Evolutionary conservation across 2,888 invertebrate genomes (phyloP), one percentile per base, ranked within the genome.

Genomic region (Omphaloscelis lunosa): DNA sequence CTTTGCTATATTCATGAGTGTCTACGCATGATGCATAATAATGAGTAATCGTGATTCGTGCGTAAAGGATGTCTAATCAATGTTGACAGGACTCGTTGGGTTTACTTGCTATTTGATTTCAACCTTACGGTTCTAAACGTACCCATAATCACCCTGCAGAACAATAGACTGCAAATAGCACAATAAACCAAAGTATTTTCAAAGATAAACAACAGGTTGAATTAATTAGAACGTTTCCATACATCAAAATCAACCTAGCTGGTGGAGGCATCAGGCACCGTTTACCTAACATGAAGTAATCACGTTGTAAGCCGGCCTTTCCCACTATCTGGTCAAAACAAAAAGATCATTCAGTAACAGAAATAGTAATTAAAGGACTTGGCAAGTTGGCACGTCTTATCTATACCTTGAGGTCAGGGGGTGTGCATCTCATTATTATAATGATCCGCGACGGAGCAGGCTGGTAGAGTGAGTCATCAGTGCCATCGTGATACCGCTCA

Each of bases 11-110:
- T 89, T 91, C 90, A 89, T 91, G 89, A 90, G 89, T 90, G 91
- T 92, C 90, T 92, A 94, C 92, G 93, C 91, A 90, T 92, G 89
- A 92, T 92, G 93, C 93, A 93, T 93, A 93, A 79, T 88, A 90
- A 93, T 90, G 90, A 89, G 89, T 87, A 88, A 88, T 89, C 89
- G 90, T 91, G 90, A 89, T 87, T 86, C 85, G 86, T 87, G 84
- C 86, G 83, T 85, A 85, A 83, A 88, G 83, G 83, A 86, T 88
- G 78, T 82, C 75, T 85, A 82, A 89, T 83, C 78, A 75, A 79
- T 83, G 88, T 80, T 86, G 86, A 83, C 75, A 85, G 75, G 61
- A 75, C 58, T 71, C 74, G 78, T 77, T 79, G 71, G 72, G 68
- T 81, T 74, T 65, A 77, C 63, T 61, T 70, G 56, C 48, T 65